Percentiles rank a stretch among this genome's conserved stretches.
Evolutionary conservation across 2,888 invertebrate genomes (phyloP).

Genomic region (Scelioninae gen. 2): DNA sequence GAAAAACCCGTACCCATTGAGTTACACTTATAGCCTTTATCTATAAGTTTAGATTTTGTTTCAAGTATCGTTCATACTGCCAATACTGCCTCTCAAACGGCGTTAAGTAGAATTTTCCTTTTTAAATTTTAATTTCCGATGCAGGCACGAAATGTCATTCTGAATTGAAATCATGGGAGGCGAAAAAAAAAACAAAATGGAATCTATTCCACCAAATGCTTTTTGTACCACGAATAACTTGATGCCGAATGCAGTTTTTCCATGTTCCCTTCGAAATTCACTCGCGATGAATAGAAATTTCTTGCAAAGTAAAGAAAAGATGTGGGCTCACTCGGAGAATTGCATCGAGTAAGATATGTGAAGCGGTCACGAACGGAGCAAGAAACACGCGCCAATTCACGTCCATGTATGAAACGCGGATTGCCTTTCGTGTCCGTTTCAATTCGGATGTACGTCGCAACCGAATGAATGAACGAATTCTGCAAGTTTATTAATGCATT

Average conservation of each 20-base stretch:
- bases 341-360: conserved; percentile 42
- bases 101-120: too few relatives aligned
- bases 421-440: conserved; percentile 41
- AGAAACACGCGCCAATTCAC: conserved; percentile 43
- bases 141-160: conserved; percentile 20
- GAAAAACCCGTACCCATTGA: too few relatives aligned
- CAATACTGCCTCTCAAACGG: too few relatives aligned
- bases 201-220: conserved; percentile 23
- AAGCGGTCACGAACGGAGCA: conserved; percentile 44
- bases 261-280: conserved; percentile 34
- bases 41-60: too few relatives aligned
- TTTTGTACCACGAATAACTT: conserved; percentile 35
- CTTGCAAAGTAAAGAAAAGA: conserved; percentile 34
- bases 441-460: conserved; percentile 24
- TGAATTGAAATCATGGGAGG: conserved; percentile 12
- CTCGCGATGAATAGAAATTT: conserved; percentile 49
- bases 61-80: too few relatives aligned
- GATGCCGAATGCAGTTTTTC: conserved; percentile 36
- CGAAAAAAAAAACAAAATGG: conserved; percentile 17
- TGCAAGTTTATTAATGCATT: too few relatives aligned
- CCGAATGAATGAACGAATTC: too few relatives aligned
- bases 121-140: conserved; percentile 27
- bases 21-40: too few relatives aligned
- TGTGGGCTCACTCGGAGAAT: conserved; percentile 37
- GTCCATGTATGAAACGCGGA: conserved; percentile 32